A percentile compares a stretch with the other conserved stretches of the same genome.
phyloP scores from a whole-genome alignment of 2,113 vertebrate species.

The Nothocercus nigrocapillus region DNA sequence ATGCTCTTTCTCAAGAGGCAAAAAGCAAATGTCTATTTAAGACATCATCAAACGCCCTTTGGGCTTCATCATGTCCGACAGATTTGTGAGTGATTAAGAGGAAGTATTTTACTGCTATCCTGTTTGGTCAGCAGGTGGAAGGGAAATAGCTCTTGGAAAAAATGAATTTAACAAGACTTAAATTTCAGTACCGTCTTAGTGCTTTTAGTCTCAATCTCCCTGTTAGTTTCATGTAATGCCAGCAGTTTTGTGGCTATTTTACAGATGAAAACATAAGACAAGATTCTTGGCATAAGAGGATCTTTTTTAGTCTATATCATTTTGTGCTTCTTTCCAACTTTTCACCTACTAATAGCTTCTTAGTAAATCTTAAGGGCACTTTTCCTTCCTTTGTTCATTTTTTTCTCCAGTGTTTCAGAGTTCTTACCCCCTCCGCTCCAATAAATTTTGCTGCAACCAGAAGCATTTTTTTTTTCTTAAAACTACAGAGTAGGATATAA shows the following conservation, averaged over 20 bases:
- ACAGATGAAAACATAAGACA: constrained; percentile 11
- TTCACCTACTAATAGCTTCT: neutral
- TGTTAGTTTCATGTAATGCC: neutral
- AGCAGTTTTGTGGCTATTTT: neutral
- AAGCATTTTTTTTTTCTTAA: neutral
- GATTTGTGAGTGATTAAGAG: constrained; percentile 62
- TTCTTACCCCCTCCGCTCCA: neutral
- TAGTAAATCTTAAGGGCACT: neutral
- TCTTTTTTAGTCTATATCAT: neutral
- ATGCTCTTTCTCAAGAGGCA: neutral
- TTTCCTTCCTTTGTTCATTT: neutral
- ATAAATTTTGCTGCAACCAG: neutral
- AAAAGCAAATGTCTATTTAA: constrained; percentile 45
- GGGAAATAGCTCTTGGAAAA: constrained; percentile 68
- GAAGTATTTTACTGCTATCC: constrained; percentile 74
- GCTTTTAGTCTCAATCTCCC: neutral
- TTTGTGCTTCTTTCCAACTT: neutral
- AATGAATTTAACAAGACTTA: neutral
- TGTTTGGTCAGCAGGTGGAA: constrained; percentile 74
- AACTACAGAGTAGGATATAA: neutral
- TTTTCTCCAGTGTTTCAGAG: neutral
- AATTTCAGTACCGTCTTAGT: neutral
- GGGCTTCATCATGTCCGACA: constrained; percentile 58
- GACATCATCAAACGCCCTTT: constrained; percentile 20
- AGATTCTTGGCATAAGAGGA: neutral